phyloP scores from a whole-genome alignment of 2,888 invertebrate species.

The Pycnomerus fuliginosus region DNA sequence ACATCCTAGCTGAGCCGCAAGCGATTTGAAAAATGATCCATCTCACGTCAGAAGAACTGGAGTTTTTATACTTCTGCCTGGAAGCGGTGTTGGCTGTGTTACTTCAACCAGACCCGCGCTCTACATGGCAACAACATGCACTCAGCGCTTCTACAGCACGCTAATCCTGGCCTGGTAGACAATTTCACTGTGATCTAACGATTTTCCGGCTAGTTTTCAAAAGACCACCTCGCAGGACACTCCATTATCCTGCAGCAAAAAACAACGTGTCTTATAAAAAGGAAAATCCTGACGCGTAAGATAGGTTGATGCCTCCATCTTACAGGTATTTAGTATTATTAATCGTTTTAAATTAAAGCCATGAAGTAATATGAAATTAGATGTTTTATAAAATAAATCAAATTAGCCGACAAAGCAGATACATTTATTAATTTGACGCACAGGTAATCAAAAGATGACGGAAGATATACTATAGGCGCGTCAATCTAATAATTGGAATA shows the following conservation, averaged over 20 bases:
- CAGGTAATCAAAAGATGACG: conserved; percentile 20
- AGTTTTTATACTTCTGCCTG: conserved; percentile 39
- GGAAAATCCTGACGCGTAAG: too few species aligned
- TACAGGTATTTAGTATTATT: conserved; percentile 1
- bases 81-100: conserved; percentile 32
- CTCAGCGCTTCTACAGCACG: too few species aligned
- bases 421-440: conserved; percentile 19
- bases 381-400: conserved; percentile 23
- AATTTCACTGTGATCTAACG: too few species aligned
- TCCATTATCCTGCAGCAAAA: too few species aligned
- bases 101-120: conserved; percentile 12
- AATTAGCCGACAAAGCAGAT: conserved; percentile 21
- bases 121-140: conserved; percentile 22
- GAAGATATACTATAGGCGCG: conserved; percentile 23
- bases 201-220: too few species aligned
- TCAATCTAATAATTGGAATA: too few species aligned
- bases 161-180: too few species aligned
- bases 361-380: conserved; percentile 8
- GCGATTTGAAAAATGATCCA: conserved; percentile 54
- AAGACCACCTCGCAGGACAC: too few species aligned
- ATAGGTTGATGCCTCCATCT: too few species aligned
- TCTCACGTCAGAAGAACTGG: conserved; percentile 47
- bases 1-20: conserved; percentile 49
- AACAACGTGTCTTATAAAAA: too few species aligned
- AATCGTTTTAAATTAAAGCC: conserved; percentile 2